A percentile compares a stretch with the other conserved stretches of the same genome.
Conservation (phyloP, 1,140 invertebrate species). For the Pectinophora gossypiella region DNA sequence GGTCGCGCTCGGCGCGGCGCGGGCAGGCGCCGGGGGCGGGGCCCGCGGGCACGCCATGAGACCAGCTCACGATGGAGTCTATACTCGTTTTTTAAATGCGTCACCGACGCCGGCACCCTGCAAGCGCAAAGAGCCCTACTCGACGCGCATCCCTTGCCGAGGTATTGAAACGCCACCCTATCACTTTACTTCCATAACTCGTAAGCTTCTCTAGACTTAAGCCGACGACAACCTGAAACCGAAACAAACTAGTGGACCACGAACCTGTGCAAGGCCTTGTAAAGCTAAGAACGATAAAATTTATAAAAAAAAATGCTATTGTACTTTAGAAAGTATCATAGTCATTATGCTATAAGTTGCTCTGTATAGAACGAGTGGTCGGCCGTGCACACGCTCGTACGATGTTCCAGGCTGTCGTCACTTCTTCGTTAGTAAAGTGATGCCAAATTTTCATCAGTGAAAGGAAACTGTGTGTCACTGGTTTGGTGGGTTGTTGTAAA, state of each 20-base stretch:
- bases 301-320: no score
- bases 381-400: background rate
- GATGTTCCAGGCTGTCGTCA: background rate
- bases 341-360: no score
- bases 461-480: constrained; percentile 36
- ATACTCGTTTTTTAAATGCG: constrained; percentile 64
- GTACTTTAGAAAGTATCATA: no score
- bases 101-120: constrained; percentile 26
- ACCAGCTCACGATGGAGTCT: constrained; percentile 67
- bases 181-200: no score
- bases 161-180: constrained; percentile 55
- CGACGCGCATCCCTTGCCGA: constrained; percentile 23
- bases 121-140: constrained; percentile 25
- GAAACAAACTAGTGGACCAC: no score
- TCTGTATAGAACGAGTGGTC: no score
- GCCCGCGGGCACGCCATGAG: constrained; percentile 39
- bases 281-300: no score
- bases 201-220: no score
- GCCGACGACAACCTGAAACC: no score
- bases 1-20: constrained; percentile 64
- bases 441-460: background rate
- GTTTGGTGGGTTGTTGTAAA: constrained; percentile 50
- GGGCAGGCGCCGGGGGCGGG: constrained; percentile 12
- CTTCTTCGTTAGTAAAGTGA: background rate
- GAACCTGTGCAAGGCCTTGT: no score